Evolutionary conservation across 2,888 invertebrate genomes (phyloP).

Genomic region (Barypeithes pellucidus): DNA sequence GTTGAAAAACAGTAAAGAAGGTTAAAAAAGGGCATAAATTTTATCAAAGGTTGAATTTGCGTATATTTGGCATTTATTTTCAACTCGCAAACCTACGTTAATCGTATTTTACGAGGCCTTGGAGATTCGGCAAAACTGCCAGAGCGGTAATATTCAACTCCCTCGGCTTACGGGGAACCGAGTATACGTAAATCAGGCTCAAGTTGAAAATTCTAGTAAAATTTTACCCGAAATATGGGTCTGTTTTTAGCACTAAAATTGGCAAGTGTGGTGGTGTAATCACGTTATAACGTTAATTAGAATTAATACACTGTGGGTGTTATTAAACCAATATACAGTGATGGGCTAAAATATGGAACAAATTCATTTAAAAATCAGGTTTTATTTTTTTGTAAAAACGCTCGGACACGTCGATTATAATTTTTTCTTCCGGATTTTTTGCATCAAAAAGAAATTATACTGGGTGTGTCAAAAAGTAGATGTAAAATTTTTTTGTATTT

Average conservation of each 20-base stretch:
- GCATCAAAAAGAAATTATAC: too few species aligned
- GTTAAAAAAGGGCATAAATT: slow-evolving; percentile 30
- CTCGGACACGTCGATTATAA: too few species aligned
- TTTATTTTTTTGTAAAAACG: too few species aligned
- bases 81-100: slow-evolving; percentile 26
- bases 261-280: too few species aligned
- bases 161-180: slow-evolving; percentile 2
- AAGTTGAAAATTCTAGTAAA: slow-evolving; percentile 33
- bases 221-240: slow-evolving; percentile 27
- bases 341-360: too few species aligned
- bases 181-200: slow-evolving; percentile 38
- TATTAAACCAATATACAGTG: too few species aligned
- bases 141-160: slow-evolving; percentile 36
- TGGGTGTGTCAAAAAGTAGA: too few species aligned
- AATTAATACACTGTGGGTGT: too few species aligned
- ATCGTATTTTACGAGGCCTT: slow-evolving; percentile 44
- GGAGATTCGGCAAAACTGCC: slow-evolving; percentile 39
- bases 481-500: too few species aligned
- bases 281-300: too few species aligned
- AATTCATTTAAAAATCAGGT: too few species aligned
- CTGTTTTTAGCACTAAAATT: neutral
- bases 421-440: too few species aligned
- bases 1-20: slow-evolving; percentile 11
- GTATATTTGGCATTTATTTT: slow-evolving; percentile 38
- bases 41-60: slow-evolving; percentile 31